Conservation (phyloP, 23 tunicate species). For the Trididemnum miniatum region DNA sequence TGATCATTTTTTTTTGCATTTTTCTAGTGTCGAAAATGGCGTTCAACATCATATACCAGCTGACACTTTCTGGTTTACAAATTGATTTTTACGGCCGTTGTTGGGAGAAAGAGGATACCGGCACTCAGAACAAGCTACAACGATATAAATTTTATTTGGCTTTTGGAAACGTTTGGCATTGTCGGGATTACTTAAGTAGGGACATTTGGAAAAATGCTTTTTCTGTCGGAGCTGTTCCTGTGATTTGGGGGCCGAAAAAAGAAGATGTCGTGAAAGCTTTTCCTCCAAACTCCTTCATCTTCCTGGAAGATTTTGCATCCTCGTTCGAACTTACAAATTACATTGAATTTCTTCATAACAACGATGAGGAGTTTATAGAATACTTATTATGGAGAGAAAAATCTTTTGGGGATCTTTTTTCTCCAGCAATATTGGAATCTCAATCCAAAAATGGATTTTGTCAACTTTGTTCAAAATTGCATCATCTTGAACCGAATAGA, state of each 20-base stretch:
- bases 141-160: slow-evolving; percentile 21
- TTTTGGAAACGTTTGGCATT: slow-evolving; percentile 22
- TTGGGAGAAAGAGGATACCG: not conserved
- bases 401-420: not conserved
- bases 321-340: slow-evolving; percentile 22
- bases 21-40: slow-evolving; percentile 2
- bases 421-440: not conserved
- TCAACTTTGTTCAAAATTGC: not conserved
- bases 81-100: not conserved
- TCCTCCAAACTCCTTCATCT: not conserved
- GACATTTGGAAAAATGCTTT: slow-evolving; percentile 16
- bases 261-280: not conserved
- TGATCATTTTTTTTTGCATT: too few species aligned
- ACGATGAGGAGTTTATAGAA: slow-evolving; percentile 7
- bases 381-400: slow-evolving; percentile 9
- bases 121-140: too few species aligned
- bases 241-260: slow-evolving; percentile 22
- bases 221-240: slow-evolving; percentile 3
- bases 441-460: slow-evolving; percentile 1
- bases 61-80: not conserved
- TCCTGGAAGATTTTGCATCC: slow-evolving; percentile 16
- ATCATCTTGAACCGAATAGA: not conserved
- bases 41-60: not conserved
- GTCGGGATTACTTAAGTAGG: not conserved
- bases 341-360: not conserved